Evolutionary conservation across 2,113 vertebrate species (phyloP).

Genomic region (Neotragus pygmaeus): DNA sequence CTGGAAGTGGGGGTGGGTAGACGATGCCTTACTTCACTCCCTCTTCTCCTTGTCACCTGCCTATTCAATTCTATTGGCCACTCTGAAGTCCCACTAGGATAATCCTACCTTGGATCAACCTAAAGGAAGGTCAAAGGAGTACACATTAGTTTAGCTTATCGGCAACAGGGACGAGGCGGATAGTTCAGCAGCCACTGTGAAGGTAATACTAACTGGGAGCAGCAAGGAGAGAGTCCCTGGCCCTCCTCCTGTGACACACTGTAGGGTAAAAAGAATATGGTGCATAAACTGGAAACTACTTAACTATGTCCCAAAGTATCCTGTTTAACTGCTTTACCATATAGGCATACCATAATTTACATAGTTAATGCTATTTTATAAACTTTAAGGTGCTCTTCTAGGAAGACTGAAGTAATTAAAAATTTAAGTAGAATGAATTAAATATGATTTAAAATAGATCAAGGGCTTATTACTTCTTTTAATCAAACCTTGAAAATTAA

Average conservation of each 20-base stretch:
- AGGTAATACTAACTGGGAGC: background rate
- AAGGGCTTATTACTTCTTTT: slow-evolving; percentile 35
- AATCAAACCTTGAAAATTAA: slow-evolving; percentile 19
- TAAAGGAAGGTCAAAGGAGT: background rate
- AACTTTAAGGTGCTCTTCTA: slow-evolving; percentile 14
- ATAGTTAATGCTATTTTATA: slow-evolving; percentile 2
- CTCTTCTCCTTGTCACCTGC: background rate
- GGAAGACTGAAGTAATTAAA: slow-evolving; percentile 16
- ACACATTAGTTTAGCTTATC: background rate
- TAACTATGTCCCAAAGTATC: background rate
- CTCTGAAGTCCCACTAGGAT: background rate
- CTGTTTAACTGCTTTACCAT: background rate
- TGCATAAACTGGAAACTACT: background rate
- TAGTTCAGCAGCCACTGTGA: background rate
- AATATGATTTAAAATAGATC: slow-evolving; percentile 5
- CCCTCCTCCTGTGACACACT: background rate
- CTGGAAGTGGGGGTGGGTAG: background rate
- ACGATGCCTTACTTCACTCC: background rate
- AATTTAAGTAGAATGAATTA: slow-evolving; percentile 28
- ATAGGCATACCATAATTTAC: background rate
- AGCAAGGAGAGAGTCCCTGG: background rate
- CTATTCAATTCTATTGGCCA: background rate
- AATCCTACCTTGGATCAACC: background rate
- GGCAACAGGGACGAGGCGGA: background rate
- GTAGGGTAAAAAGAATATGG: background rate